Conservation (phyloP, 2,888 invertebrate species). For the Drosophila hawaiiensis region DNA sequence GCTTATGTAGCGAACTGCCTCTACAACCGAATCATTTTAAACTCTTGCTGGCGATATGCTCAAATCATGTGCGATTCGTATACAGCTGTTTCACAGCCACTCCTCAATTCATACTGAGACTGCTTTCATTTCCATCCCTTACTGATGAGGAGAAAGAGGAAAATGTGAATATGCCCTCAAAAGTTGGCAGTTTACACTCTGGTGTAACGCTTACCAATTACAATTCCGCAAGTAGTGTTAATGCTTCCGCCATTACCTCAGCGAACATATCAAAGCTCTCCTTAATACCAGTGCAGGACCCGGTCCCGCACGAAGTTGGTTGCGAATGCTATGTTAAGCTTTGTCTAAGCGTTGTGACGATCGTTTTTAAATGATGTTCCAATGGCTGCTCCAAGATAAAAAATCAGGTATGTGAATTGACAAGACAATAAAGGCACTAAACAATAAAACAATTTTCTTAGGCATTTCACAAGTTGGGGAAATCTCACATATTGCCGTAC, state of each 20-base stretch:
- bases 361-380: conserved; percentile 80
- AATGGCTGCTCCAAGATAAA: conserved; percentile 72
- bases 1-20: conserved; percentile 70
- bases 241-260: conserved; percentile 1
- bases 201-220: conserved; percentile 7
- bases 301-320: conserved; percentile 4
- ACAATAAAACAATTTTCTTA: conserved; percentile 29
- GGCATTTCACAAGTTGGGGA: conserved; percentile 72
- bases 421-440: not conserved
- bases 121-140: conserved; percentile 62
- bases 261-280: conserved; percentile 15
- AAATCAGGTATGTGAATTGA: conserved; percentile 47
- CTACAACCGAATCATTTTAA: conserved; percentile 68
- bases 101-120: conserved; percentile 76
- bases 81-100: conserved; percentile 76
- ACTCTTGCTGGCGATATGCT: conserved; percentile 72
- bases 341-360: conserved; percentile 81
- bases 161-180: conserved; percentile 20
- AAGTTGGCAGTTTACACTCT: conserved; percentile 3
- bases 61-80: conserved; percentile 79
- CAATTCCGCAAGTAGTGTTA: not conserved
- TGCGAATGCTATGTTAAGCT: conserved; percentile 83
- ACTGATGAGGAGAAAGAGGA: conserved; percentile 75
- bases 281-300: not conserved
- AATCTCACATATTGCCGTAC: conserved; percentile 79